Conservation (phyloP, 30 jellyfish, hydroid and myxozoan species). For the Chrysaora quinquecirrha region DNA sequence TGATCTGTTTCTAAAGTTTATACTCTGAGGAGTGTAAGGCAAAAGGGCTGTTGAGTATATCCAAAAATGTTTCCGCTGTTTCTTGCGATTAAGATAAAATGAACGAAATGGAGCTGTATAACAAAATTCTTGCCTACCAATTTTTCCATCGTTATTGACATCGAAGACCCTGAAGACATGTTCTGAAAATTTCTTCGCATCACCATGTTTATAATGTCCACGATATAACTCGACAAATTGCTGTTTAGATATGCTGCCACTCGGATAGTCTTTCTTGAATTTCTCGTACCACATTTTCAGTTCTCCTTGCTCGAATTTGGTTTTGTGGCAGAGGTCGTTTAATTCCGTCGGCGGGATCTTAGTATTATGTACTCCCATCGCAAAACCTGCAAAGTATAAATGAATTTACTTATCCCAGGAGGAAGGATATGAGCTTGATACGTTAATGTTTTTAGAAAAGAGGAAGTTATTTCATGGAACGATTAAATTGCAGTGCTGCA, state of each 20-base stretch:
- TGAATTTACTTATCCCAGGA: neutral
- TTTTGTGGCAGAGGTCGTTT: constrained; percentile 57
- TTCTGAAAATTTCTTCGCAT: constrained; percentile 77
- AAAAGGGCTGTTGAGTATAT: no score
- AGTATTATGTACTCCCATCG: constrained; percentile 79
- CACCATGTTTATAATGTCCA: constrained; percentile 77
- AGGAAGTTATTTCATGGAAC: no score
- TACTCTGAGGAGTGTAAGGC: no score
- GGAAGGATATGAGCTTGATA: no score
- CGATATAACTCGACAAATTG: constrained; percentile 69
- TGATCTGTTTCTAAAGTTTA: no score
- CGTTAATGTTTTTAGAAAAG: no score
- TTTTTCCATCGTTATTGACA: constrained; percentile 78
- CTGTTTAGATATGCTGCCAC: constrained; percentile 70
- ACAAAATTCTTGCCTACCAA: no score
- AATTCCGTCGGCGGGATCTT: constrained; percentile 80
- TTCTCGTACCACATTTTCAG: constrained; percentile 77
- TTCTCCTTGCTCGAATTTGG: constrained; percentile 71
- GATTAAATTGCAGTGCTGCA: no score
- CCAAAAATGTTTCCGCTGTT: no score
- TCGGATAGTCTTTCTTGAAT: constrained; percentile 79
- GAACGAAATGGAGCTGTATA: no score
- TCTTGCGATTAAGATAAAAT: no score
- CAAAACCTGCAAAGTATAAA: neutral
- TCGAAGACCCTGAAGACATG: constrained; percentile 88